phyloP scores from a whole-genome alignment of 1,140 invertebrate species.

The Drosophila tsacasi region DNA sequence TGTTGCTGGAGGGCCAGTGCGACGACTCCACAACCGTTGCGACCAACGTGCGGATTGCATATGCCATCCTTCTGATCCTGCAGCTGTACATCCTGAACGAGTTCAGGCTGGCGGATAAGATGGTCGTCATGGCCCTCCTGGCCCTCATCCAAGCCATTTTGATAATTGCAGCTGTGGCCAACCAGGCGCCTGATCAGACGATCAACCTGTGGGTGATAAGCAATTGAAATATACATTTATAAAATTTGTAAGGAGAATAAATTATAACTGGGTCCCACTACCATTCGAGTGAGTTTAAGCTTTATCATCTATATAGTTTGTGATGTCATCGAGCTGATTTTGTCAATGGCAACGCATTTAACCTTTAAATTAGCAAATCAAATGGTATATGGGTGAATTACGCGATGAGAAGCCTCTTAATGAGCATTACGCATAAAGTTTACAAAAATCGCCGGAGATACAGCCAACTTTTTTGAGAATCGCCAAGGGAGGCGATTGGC shows the following conservation, averaged over 20 bases:
- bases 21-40: background rate
- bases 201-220: background rate
- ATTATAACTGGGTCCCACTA: background rate
- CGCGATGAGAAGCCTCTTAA: background rate
- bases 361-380: slow-evolving; percentile 40
- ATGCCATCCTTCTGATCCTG: background rate
- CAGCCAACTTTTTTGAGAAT: slow-evolving; percentile 8
- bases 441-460: background rate
- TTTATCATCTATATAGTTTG: background rate
- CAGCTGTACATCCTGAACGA: background rate
- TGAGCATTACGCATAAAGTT: slow-evolving; percentile 19
- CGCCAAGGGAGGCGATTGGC: slow-evolving; percentile 15
- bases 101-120: too few relatives aligned
- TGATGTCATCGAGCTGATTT: slow-evolving; percentile 33
- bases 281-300: background rate
- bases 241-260: background rate
- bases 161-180: background rate
- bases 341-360: slow-evolving; percentile 10
- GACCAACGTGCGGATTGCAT: background rate
- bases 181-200: background rate
- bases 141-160: background rate
- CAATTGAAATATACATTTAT: background rate
- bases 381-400: slow-evolving; percentile 15
- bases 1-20: background rate
- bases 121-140: background rate